Evolutionary conservation across 2,888 invertebrate species (phyloP).

Genomic region (Sthenelais limicola): DNA sequence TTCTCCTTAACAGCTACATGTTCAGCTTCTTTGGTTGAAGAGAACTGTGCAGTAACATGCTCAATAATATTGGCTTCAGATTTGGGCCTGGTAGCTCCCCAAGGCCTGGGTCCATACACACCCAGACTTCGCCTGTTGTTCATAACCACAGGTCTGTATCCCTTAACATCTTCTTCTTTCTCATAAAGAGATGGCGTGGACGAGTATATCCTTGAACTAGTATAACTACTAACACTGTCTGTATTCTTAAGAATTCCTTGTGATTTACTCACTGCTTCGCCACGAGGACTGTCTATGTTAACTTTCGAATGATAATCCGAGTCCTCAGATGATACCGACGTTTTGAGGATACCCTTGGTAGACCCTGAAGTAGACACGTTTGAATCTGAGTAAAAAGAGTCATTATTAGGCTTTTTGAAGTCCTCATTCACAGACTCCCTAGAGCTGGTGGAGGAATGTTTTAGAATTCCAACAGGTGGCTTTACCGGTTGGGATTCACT

Average conservation of each 20-base stretch:
- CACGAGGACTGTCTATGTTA: not conserved
- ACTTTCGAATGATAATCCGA: too few relatives aligned
- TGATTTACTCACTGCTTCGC: not conserved
- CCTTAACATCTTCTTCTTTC: not conserved
- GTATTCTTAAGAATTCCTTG: slow-evolving; percentile 11
- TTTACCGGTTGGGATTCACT: too few relatives aligned
- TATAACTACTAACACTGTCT: too few relatives aligned
- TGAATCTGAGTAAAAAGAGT: not conserved
- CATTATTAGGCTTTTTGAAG: too few relatives aligned
- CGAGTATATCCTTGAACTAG: too few relatives aligned
- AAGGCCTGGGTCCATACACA: slow-evolving; percentile 24
- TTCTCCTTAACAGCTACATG: not conserved
- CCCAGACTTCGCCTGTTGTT: slow-evolving; percentile 8
- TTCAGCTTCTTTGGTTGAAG: not conserved
- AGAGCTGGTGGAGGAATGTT: not conserved
- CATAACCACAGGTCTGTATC: not conserved
- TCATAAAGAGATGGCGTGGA: slow-evolving; percentile 6
- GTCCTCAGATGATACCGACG: too few relatives aligned
- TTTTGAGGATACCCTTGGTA: slow-evolving; percentile 10
- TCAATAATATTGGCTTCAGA: slow-evolving; percentile 5
- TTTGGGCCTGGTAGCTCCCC: slow-evolving; percentile 20
- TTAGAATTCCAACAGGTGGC: slow-evolving; percentile 3
- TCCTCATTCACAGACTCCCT: not conserved
- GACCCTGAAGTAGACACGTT: too few relatives aligned
- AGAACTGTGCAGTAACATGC: not conserved